Base-by-base conservation (phyloP, 2,797 vertebrate species). In the Nothura maculosa region DNA sequence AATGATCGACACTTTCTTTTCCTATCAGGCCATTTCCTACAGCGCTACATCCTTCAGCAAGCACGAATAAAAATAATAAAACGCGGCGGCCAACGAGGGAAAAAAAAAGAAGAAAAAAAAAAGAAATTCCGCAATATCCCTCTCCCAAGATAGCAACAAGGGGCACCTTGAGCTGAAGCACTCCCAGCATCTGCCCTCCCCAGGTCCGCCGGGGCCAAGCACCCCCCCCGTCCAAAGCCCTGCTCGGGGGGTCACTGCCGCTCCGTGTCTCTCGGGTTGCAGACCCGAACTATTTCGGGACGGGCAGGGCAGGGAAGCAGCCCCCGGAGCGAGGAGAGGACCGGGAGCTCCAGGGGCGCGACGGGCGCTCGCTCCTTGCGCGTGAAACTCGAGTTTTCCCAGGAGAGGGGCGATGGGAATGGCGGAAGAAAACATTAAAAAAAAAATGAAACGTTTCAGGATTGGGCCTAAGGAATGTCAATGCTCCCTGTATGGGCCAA, bases 41-140 rank as follows among this genome's bases (percentile, higher is more conserved):
- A 62, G 61, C 17, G 12, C 57, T 42, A 12, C 28, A 50, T 16
- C n/a, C 20, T 2, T 27, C 45, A 62, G 70, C 50, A 54, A 50
- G 18, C 38, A 32, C 6, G 10, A 24, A 76, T 57, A 10, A 25
- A 92, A 93, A 61, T 40, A 77, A 85, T 25, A 66, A 50, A 78
- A 6, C 27, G 34, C 6, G 0, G 30, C 24, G 40, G 20, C n/a
- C 32, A 28, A 79, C 18, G 40, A 1, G 52, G 7, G 0, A 25
- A 32, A 27, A 28, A 0, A 6, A 21, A 47, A 47, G 20, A 40
- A 40, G 14, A 40, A 40, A 40, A 40, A 40, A 40, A 40, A 22
- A 45, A 45, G 20, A 12, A 8, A 1, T 20, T 74, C 78, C 61
- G 48, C 68, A 74, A 55, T 22, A 80, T 15, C 27, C 10, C 1